Base-by-base conservation (phyloP, 2,797 vertebrate genomes). In the Acanthurus lineatus region DNA sequence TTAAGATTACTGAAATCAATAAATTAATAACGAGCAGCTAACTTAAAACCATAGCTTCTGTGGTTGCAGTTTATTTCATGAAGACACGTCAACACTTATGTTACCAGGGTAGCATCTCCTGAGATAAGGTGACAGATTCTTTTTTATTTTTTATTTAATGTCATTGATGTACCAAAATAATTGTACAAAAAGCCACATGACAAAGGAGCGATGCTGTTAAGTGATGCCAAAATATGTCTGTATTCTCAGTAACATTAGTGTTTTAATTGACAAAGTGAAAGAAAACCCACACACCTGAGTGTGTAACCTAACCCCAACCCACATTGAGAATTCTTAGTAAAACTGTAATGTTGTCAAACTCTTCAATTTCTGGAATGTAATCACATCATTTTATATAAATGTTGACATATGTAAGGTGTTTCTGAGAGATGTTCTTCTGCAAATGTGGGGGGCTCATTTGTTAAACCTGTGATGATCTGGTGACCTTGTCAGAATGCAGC, bases 371-470 rank as follows among this genome's bases (percentile, higher is more conserved):
- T 48, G 28, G 3, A 5, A 66, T 44, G 38, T 58, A 44, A 58
- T 67, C n/a, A 42, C 11, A 35, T 44, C 45, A 49, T 51, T 10
- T 53, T 44, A 68, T 8, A 42, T 6, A 61, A 58, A 52, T 63
- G 45, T 20, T 63, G 52, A 44, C 25, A 40, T 3, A 8, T 52
- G 49, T 20, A 68, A 64, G 20, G 14, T 5, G 0, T 62, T 44
- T 67, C 59, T 67, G 65, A 47, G 28, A 67, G 28, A 65, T 73
- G 65, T 76, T 68, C 54, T 59, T 54, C 40, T 49, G 28, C 28
- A 32, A 32, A 32, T 32, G 28, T 32, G 28, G 28, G 3, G 28
- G 28, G 28, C 28, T 32, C 28, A 32, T 3, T 32, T 32, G 28
- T 32, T 32, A 32, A 32, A 32, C 28, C 28, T 32, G 28, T 32